These are phyloP conservation scores for Lota lota DNA, from an alignment of 2,113 vertebrate genomes.

Conservation along the genomic window DNA sequence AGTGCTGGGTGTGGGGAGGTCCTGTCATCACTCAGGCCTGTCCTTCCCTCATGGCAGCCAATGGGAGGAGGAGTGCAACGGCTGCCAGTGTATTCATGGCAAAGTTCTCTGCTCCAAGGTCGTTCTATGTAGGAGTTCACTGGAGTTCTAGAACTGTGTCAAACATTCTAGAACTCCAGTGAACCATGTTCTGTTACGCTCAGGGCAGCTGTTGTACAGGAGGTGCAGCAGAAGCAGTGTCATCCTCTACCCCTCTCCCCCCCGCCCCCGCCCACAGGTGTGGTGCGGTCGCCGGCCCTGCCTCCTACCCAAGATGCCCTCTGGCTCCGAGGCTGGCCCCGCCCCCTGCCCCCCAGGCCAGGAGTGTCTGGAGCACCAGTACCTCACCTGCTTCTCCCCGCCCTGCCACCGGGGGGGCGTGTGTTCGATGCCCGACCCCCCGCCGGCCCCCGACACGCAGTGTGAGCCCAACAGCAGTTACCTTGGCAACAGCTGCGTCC, in stretches of 20 bases:
- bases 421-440: conserved; percentile 75
- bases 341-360: conserved; percentile 79
- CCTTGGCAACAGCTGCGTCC: conserved; percentile 86
- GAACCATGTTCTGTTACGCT: too few relatives aligned
- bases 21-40: conserved; percentile 80
- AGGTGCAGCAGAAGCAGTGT: too few relatives aligned
- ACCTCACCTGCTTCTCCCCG: conserved; percentile 82
- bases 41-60: conserved; percentile 82
- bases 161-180: too few relatives aligned
- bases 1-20: conserved; percentile 83
- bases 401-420: conserved; percentile 86
- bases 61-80: conserved; percentile 91
- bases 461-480: conserved; percentile 84
- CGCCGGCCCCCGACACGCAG: conserved; percentile 66
- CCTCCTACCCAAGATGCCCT: conserved; percentile 65
- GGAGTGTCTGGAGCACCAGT: conserved; percentile 76
- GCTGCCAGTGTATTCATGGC: conserved; percentile 85
- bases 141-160: too few relatives aligned
- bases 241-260: too few relatives aligned
- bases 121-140: too few relatives aligned
- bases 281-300: conserved; percentile 87
- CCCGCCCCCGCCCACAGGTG: conserved; percentile 70
- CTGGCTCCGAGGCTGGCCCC: conserved; percentile 30
- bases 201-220: too few relatives aligned
- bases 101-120: conserved; percentile 88